Base-by-base conservation (phyloP, 1,140 invertebrate species). In the Ostrea denselamellosa region DNA sequence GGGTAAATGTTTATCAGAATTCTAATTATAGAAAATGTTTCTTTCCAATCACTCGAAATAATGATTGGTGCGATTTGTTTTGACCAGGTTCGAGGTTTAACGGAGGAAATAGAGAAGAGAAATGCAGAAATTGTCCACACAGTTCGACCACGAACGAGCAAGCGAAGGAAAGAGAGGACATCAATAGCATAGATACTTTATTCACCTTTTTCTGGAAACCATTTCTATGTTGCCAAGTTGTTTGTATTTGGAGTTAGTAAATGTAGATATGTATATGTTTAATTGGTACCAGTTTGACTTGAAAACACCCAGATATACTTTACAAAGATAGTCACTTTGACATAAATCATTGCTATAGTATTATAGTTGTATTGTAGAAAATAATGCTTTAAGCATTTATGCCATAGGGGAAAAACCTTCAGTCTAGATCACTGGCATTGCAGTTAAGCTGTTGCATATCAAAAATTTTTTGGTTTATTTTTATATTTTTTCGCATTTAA, bases 1-100 rank as follows among this genome's bases (percentile, higher is more conserved):
- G 93, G 93, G 93, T 94, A 89, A 89, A 91, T 91, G 12, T 52
- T 44, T 44, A 44, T 44, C 34, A 44, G 34, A 44, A 44, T 44
- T 8, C 8, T n/a, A 82, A 2, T 8, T 44, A 0, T 65, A 19
- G 52, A 17, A 25, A 19, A 68, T 53, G 28, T 10, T 12, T 51
- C 10, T 25, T 34, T 71, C 25, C 8, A 34, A 28, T 77, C 8
- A 53, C 10, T 22, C 71, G 44, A 25, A 17, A 0, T 8, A 25
- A 62, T 7, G 9, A 25, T 28, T 8, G 10, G 28, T 65, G 22
- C 0, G 44, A 22, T 19, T 58, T 9, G 56, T n/a, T 85, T 44
- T 86, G 58, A 19, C 7, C 25, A 89, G 89, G 89, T 89, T 3
- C 85, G 86, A 71, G 89, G 89, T 2, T 44, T 89, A 25, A 89